phyloP scores from a whole-genome alignment of 2,888 invertebrate species.

The Aphelenchoides bicaudatus region DNA sequence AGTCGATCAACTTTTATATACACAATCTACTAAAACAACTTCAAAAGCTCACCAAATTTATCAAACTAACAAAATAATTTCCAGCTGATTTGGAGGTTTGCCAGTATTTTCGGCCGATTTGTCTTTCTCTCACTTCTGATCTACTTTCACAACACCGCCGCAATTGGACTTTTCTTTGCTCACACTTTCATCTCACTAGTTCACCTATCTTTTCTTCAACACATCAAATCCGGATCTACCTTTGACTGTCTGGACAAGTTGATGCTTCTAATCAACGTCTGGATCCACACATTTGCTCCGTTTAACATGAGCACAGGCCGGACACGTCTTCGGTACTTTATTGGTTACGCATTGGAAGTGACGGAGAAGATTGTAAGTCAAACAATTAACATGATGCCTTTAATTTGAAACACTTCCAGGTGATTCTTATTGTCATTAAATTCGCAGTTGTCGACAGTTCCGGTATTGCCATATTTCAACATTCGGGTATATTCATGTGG shows the following conservation, averaged over 20 bases:
- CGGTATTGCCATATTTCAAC: too few relatives aligned
- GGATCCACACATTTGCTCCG: conserved; percentile 46
- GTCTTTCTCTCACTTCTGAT: conserved; percentile 22
- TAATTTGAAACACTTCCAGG: conserved; percentile 5
- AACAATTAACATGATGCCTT: not conserved
- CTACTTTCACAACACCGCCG: conserved; percentile 1
- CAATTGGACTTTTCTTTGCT: conserved; percentile 17
- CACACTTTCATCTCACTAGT: conserved; percentile 24
- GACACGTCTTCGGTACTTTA: conserved; percentile 38
- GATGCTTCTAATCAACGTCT: conserved; percentile 37
- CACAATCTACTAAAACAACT: too few relatives aligned
- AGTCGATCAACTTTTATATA: too few relatives aligned
- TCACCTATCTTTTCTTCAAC: conserved; percentile 20
- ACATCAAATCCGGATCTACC: conserved; percentile 28
- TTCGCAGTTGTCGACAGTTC: too few relatives aligned
- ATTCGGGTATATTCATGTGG: too few relatives aligned
- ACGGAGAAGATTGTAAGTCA: conserved; percentile 39
- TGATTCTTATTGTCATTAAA: conserved; percentile 5
- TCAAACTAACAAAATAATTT: not conserved
- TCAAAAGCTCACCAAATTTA: too few relatives aligned
- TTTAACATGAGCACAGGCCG: conserved; percentile 50
- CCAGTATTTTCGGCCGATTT: conserved; percentile 40
- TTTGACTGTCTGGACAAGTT: conserved; percentile 31
- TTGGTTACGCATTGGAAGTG: conserved; percentile 41
- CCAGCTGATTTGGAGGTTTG: conserved; percentile 46